A percentile compares a stretch with the other conserved stretches of the same genome.
Conservation (phyloP, 2,888 invertebrate species). For the Polietes domitor region DNA sequence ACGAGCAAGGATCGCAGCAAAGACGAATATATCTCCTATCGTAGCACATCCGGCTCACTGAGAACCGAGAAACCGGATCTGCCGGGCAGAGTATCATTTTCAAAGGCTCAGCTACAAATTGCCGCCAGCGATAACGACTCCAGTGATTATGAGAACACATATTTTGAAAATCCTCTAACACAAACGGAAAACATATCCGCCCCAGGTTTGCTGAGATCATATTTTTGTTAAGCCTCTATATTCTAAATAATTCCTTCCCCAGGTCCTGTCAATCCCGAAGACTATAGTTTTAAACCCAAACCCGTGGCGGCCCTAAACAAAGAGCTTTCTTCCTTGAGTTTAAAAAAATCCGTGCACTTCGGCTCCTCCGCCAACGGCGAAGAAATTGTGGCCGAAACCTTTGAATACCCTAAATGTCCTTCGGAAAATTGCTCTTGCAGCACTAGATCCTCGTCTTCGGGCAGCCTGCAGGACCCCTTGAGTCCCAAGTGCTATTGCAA, state of each 20-base stretch:
- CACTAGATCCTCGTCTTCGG: slow-evolving; percentile 78
- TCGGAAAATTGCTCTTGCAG: slow-evolving; percentile 80
- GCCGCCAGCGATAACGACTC: slow-evolving; percentile 73
- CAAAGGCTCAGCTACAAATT: slow-evolving; percentile 72
- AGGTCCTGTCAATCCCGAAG: slow-evolving; percentile 70
- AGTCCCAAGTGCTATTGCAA: slow-evolving; percentile 75
- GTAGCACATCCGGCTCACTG: slow-evolving; percentile 44
- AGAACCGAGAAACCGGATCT: slow-evolving; percentile 76
- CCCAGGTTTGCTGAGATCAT: no score
- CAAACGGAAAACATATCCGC: slow-evolving; percentile 71
- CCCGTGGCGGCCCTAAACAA: not conserved
- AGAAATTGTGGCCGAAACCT: slow-evolving; percentile 76
- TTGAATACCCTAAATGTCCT: slow-evolving; percentile 79
- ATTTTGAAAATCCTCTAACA: not conserved
- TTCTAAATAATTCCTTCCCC: no score
- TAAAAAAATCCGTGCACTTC: slow-evolving; percentile 79
- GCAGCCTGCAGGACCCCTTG: slow-evolving; percentile 69
- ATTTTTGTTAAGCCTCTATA: no score
- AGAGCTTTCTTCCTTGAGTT: slow-evolving; percentile 62
- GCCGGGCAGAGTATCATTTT: slow-evolving; percentile 80
- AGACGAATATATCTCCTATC: slow-evolving; percentile 28
- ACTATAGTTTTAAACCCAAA: slow-evolving; percentile 44
- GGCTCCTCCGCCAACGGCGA: slow-evolving; percentile 73
- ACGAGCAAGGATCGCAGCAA: slow-evolving; percentile 30
- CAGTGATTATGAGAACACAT: slow-evolving; percentile 77